phyloP scores from a whole-genome alignment of 2,113 vertebrate genomes.

The Scomber japonicus region DNA sequence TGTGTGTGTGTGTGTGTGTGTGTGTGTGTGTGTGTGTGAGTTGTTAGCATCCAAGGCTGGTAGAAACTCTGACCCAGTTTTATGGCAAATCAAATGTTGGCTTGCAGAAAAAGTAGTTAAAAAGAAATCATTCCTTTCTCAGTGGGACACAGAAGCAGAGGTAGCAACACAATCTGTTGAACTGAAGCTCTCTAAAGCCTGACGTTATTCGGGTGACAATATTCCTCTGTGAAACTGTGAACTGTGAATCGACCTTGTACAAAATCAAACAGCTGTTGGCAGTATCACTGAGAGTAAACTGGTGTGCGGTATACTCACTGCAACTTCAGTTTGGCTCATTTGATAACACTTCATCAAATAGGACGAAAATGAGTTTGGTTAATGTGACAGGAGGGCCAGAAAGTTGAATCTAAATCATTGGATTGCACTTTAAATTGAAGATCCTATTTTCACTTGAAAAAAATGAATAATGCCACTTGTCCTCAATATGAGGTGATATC shows the following conservation, averaged over 20 bases:
- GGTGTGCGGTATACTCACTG: neutral
- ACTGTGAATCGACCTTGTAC: neutral
- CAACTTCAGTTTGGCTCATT: neutral
- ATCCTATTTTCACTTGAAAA: too few relatives aligned
- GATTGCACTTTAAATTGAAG: too few relatives aligned
- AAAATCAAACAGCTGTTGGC: conserved; percentile 14
- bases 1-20: neutral
- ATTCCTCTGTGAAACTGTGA: neutral
- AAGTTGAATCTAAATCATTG: too few relatives aligned
- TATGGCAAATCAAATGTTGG: conserved; percentile 25
- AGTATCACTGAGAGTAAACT: neutral
- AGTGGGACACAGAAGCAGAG: neutral
- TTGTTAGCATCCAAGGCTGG: neutral
- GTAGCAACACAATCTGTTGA: too few relatives aligned
- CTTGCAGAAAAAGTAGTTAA: neutral
- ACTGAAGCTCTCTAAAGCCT: too few relatives aligned
- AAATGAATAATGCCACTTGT: too few relatives aligned
- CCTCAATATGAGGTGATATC: too few relatives aligned
- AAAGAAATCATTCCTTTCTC: conserved; percentile 16
- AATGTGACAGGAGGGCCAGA: too few relatives aligned
- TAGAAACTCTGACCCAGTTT: conserved; percentile 37
- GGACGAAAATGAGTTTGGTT: too few relatives aligned
- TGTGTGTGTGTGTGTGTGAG: neutral
- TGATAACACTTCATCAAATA: neutral
- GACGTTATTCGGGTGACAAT: neutral